These are phyloP conservation scores for Thryonomys swinderianus DNA, from an alignment of 2,113 vertebrate species.

Conservation along the genomic window DNA sequence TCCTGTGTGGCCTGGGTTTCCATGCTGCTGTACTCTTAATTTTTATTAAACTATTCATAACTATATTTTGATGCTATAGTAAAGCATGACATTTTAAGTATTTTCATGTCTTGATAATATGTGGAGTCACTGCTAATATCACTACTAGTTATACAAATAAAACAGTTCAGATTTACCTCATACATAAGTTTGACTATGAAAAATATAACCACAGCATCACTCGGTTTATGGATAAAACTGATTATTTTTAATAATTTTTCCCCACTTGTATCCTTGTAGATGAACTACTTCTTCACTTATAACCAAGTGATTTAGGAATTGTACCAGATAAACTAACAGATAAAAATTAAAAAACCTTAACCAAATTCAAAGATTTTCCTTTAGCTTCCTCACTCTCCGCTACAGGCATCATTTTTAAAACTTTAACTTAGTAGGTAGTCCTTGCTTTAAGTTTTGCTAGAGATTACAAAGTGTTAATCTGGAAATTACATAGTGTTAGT, in stretches of 20 bases:
- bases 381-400: not conserved
- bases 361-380: not conserved
- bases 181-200: not conserved
- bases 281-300: not conserved
- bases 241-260: slow-evolving; percentile 37
- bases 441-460: not conserved
- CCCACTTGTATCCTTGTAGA: not conserved
- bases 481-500: not conserved
- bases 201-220: not conserved
- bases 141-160: not conserved
- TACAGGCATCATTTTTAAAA: not conserved
- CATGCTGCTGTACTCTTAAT: no score
- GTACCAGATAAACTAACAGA: not conserved
- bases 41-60: not conserved
- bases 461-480: not conserved
- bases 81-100: slow-evolving; percentile 1
- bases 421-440: not conserved
- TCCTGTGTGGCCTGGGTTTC: no score
- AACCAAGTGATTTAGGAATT: not conserved
- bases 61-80: not conserved
- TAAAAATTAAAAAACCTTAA: slow-evolving; percentile 12
- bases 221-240: not conserved
- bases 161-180: not conserved
- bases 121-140: not conserved
- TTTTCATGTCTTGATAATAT: slow-evolving; percentile 17